Evolutionary conservation across 1,140 invertebrate species (phyloP).

Genomic region (Lordiphosa mommai): DNA sequence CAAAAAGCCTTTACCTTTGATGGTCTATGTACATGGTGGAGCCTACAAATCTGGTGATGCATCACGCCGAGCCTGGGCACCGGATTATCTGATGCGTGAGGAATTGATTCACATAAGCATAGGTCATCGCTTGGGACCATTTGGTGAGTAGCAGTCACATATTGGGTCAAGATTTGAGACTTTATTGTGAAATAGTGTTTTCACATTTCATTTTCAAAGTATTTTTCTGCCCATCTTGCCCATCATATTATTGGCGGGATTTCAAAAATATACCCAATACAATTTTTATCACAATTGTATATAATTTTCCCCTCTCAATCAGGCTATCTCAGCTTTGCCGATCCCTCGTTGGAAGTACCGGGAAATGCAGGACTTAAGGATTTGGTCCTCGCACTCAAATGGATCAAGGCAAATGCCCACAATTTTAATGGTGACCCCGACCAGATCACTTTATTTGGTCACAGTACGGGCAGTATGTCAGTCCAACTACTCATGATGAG

Average conservation of each 20-base stretch:
- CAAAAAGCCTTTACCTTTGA: conserved; percentile 81
- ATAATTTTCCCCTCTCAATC: background rate
- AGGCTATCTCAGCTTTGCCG: conserved; percentile 82
- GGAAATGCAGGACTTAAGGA: conserved; percentile 82
- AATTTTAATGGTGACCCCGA: conserved; percentile 83
- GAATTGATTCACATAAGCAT: conserved; percentile 80
- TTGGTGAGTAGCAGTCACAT: too few relatives aligned
- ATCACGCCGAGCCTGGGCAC: conserved; percentile 54
- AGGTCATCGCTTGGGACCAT: conserved; percentile 79
- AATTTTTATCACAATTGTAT: too few relatives aligned
- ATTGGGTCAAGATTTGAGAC: too few relatives aligned
- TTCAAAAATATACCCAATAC: too few relatives aligned
- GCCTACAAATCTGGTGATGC: conserved; percentile 81
- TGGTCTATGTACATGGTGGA: conserved; percentile 88
- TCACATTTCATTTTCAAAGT: too few relatives aligned
- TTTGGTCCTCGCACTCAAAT: conserved; percentile 81
- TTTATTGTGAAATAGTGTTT: too few relatives aligned
- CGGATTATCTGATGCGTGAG: conserved; percentile 82
- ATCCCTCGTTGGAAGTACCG: conserved; percentile 82
- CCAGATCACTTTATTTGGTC: conserved; percentile 81
- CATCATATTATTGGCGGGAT: too few relatives aligned
- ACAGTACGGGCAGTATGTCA: conserved; percentile 80
- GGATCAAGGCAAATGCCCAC: conserved; percentile 82
- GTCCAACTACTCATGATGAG: conserved; percentile 66
- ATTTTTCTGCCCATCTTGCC: too few relatives aligned